Evolutionary conservation across 2,888 invertebrate genomes (phyloP).

Genomic region (Eupithecia exiguata): DNA sequence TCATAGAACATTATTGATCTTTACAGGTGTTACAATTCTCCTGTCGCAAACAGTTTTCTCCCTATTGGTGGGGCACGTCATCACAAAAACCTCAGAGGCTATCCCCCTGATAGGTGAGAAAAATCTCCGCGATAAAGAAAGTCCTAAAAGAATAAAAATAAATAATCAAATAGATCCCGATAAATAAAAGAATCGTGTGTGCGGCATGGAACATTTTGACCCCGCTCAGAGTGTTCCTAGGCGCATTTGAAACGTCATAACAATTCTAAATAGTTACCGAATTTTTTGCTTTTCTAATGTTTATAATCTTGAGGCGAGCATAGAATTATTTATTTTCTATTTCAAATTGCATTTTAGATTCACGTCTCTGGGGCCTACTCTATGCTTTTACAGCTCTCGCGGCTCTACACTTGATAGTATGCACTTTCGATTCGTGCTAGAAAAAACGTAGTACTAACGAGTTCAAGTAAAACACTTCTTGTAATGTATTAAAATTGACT

Average conservation of each 20-base stretch:
- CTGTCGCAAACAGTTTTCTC: slow-evolving; percentile 99
- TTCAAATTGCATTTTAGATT: slow-evolving; percentile 70
- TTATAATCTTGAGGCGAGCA: slow-evolving; percentile 57
- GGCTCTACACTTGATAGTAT: slow-evolving; percentile 69
- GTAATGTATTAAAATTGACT: slow-evolving; percentile 77
- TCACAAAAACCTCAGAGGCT: slow-evolving; percentile 99
- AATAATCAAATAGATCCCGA: slow-evolving; percentile 53
- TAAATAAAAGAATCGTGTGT: slow-evolving; percentile 60
- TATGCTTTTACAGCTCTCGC: slow-evolving; percentile 65
- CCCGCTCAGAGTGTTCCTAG: slow-evolving; percentile 71
- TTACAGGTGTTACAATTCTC: slow-evolving; percentile 99
- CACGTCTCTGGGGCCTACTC: slow-evolving; percentile 61
- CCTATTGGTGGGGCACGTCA: slow-evolving; percentile 99
- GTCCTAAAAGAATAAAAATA: slow-evolving; percentile 50
- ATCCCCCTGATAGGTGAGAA: slow-evolving; percentile 98
- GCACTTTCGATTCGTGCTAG: slow-evolving; percentile 69
- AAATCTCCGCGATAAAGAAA: slow-evolving; percentile 57
- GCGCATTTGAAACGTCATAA: slow-evolving; percentile 66
- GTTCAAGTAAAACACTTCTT: slow-evolving; percentile 64
- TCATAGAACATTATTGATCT: slow-evolving; percentile 84
- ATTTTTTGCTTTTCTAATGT: slow-evolving; percentile 68
- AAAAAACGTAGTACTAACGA: slow-evolving; percentile 54
- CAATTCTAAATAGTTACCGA: slow-evolving; percentile 70
- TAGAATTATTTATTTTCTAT: slow-evolving; percentile 66
- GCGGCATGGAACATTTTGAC: slow-evolving; percentile 69